Evolutionary conservation across 2,113 vertebrate species (phyloP).

Genomic region (Platysternon megacephalum): DNA sequence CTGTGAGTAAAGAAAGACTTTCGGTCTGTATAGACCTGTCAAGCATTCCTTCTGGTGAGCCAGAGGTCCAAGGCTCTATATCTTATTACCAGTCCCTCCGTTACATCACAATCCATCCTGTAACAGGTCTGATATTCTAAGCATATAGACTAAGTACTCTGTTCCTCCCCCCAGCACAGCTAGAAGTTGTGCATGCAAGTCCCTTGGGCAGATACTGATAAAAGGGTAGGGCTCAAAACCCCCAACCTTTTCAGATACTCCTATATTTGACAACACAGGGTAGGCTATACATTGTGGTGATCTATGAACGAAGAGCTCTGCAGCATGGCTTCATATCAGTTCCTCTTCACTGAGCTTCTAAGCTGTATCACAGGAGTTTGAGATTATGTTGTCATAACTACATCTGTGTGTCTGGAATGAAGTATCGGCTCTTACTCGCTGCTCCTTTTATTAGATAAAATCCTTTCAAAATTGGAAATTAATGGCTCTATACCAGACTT

Average conservation of each 20-base stretch:
- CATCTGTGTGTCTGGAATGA: constrained; percentile 23
- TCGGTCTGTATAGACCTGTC: not conserved
- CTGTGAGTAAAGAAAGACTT: not conserved
- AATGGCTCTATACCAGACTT: constrained; percentile 25
- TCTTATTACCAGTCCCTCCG: not conserved
- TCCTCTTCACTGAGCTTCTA: not conserved
- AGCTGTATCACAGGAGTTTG: not conserved
- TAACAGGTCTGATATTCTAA: not conserved
- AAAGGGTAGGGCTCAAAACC: not conserved
- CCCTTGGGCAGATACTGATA: not conserved
- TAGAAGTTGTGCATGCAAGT: not conserved
- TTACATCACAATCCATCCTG: not conserved
- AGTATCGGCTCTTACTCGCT: constrained; percentile 29
- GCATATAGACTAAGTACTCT: not conserved
- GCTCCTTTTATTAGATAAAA: constrained; percentile 67
- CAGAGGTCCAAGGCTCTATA: not conserved
- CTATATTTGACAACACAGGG: not conserved
- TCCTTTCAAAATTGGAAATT: constrained; percentile 67
- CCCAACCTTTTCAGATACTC: not conserved
- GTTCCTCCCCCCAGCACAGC: not conserved
- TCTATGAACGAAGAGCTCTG: not conserved
- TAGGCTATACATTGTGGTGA: not conserved
- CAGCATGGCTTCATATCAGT: not conserved
- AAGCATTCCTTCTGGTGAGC: not conserved
- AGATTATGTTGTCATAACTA: not conserved